Evolutionary conservation across 2,113 vertebrate species (phyloP), one percentile per base, ranked within the genome.

Genomic region (Perca flavescens): DNA sequence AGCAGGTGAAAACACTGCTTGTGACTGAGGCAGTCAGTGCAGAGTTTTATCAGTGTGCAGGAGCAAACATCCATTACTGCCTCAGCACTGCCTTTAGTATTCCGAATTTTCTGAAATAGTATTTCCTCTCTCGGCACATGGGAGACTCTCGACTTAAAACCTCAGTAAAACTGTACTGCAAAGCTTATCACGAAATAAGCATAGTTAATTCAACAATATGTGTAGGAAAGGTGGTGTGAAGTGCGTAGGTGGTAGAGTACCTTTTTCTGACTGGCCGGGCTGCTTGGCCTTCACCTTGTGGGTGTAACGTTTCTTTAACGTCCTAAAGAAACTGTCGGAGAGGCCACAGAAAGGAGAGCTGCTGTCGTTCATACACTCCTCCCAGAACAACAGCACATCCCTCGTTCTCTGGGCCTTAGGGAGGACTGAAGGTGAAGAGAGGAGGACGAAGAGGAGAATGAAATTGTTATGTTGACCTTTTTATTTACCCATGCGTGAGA

Each of bases 251-350:
- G 3, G 11, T 10, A 0, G 2, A 1, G 49, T 85, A 99, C 98
- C 98, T 97, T 91, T 94, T 58, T 99, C 97, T 64, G 97, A 88
- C 25, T 98, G 97, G 0, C 96, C 96, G 0, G 97, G 96, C 84
- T 96, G 95, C 73, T 96, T 99, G 72, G 97, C 97, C 78, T 97
- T 95, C 80, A 97, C 94, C 67, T 94, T 96, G 86, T 97, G 95
- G 2, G 95, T 94, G 93, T 96, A 91, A 0, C 86, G 94, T 46
- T 95, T 98, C 82, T 95, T 96, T 1, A 99, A 92, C 0, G 95
- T 94, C 3, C 89, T 92, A 64, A 90, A 89, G 81, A 99, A 96
- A 21, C 62, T 88, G 2, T 94, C 79, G 0, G 89, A 79, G 0
- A 94, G 89, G 89, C 96, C 97, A 78, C 95, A 95, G 93, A 98